Evolutionary conservation across 2,113 vertebrate species (phyloP), one percentile per base, ranked within the genome.

Genomic region (Festucalex cinctus): DNA sequence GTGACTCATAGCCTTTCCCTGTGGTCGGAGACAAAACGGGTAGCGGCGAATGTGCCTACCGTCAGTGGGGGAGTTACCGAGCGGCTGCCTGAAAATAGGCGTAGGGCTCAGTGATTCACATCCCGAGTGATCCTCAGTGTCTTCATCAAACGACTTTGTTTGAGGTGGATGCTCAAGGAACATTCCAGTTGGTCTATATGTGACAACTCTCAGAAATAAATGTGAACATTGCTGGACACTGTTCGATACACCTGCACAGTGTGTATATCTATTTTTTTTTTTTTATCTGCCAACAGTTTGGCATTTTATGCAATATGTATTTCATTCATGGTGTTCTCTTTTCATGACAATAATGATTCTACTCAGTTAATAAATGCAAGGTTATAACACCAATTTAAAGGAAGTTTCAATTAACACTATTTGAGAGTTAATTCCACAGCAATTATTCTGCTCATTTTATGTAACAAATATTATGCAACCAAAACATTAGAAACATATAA

Each of bases 81-180:
- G n/a, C n/a, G 28, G n/a, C 46, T 65, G 63, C 48, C 63, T 65
- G 46, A 65, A 65, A 65, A 65, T 65, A 65, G 48, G 48, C 28
- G 37, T 17, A n/a, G 46, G 36, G 63, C 63, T 65, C 44, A 48
- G 63, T n/a, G 46, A 65, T 65, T 65, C 63, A 53, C 63, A 22
- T 65, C 63, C 63, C 48, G 3, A 51, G 63, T 22, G 63, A 65
- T 65, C 48, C 44, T 32, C 65, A 68, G 67, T 77, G 53, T 68
- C 79, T 80, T 88, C 83, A 88, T 88, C 81, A 86, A 80, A 87
- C 82, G 46, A 76, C 56, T 63, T 59, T 71, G 79, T 83, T 70
- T 84, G 69, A 79, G 73, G 82, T 83, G 80, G 69, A 61, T 78
- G 62, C 72, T 83, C 60, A 61, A 70, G 67, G 74, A 80, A 77